A percentile compares a stretch with the other conserved stretches of the same genome.
Conservation (phyloP, 35 echinoderm and acorn worm species). For the Anneissia japonica region DNA sequence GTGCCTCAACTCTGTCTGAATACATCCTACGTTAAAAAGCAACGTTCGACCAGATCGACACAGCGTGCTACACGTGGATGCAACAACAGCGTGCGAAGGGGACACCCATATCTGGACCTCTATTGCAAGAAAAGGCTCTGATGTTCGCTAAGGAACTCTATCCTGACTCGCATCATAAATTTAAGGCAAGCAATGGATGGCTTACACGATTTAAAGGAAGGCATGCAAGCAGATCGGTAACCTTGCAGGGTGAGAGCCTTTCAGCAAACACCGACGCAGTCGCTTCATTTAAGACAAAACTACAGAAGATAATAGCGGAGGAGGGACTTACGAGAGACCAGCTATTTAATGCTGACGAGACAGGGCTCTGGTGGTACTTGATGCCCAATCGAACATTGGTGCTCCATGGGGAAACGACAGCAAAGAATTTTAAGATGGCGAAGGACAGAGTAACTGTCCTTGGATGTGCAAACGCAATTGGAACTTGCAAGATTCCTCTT, state of each 20-base stretch:
- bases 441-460: slow-evolving; percentile 12
- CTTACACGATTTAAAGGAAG: background rate
- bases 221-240: background rate
- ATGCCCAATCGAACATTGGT: background rate
- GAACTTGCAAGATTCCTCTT: background rate
- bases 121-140: background rate
- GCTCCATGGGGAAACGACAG: background rate
- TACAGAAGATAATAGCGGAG: background rate
- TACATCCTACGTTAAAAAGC: no score
- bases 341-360: slow-evolving; percentile 16
- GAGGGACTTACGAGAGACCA: background rate
- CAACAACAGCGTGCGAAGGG: background rate
- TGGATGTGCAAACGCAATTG: background rate
- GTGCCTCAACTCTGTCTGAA: no score
- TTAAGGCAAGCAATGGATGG: background rate
- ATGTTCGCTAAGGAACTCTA: background rate
- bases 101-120: background rate
- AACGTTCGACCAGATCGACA: no score
- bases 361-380: slow-evolving; percentile 13
- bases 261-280: slow-evolving; percentile 1
- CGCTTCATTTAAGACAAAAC: slow-evolving; percentile 6
- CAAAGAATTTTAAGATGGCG: background rate
- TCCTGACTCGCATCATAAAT: background rate
- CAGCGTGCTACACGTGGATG: background rate
- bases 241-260: background rate